A percentile compares a stretch with the other conserved stretches of the same genome.
phyloP scores from a whole-genome alignment of 2,888 invertebrate genomes.

The Limnephilus rhombicus region DNA sequence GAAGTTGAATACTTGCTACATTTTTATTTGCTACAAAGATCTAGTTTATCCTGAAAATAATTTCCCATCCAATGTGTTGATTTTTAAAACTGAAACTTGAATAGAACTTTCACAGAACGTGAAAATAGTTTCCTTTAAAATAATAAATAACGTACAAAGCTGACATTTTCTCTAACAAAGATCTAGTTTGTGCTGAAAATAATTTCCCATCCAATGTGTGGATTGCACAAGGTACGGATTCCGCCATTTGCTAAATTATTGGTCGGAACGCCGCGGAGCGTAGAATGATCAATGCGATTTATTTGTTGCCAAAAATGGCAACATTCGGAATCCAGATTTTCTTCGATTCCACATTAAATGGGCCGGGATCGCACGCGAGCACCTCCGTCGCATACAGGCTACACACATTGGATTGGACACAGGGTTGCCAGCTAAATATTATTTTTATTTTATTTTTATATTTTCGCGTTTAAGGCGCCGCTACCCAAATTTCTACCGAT shows the following conservation, averaged over 20 bases:
- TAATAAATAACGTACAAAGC: too few species aligned
- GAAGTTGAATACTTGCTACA: too few species aligned
- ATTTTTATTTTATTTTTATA: not conserved
- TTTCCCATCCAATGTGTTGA: too few species aligned
- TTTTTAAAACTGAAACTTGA: too few species aligned
- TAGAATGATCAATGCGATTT: constrained; percentile 43
- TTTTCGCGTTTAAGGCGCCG: not conserved
- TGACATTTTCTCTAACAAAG: too few species aligned
- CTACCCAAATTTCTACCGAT: too few species aligned
- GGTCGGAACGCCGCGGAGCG: not conserved
- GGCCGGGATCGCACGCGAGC: not conserved
- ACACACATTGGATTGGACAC: not conserved
- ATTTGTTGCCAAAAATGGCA: constrained; percentile 35
- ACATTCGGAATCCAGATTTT: constrained; percentile 37
- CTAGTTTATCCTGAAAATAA: too few species aligned
- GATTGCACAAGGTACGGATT: not conserved
- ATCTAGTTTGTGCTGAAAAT: not conserved
- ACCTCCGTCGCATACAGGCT: not conserved
- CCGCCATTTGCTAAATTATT: not conserved
- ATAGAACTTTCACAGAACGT: too few species aligned
- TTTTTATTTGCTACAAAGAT: too few species aligned
- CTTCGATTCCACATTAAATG: constrained; percentile 31
- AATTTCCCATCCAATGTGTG: not conserved
- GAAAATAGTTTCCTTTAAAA: too few species aligned
- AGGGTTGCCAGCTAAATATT: not conserved